Evolutionary conservation across 2,797 vertebrate species (phyloP).

Genomic region (Pseudochirops corinnae): DNA sequence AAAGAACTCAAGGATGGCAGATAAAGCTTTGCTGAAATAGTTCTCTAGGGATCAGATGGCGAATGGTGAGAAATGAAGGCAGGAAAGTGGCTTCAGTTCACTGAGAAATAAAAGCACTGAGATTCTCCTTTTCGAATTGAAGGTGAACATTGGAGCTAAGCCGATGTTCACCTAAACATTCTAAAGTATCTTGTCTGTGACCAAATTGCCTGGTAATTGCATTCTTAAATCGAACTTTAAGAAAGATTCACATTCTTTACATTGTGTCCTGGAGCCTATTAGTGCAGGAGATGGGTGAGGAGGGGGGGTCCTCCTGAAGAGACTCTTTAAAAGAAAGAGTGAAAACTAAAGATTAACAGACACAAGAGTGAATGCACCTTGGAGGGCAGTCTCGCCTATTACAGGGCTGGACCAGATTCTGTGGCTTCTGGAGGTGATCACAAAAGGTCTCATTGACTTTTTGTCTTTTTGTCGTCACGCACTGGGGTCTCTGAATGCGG

Average conservation of each 20-base stretch:
- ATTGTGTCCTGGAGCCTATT: neutral
- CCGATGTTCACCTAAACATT: neutral
- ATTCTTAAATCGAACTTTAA: neutral
- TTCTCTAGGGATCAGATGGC: neutral
- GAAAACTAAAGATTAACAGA: neutral
- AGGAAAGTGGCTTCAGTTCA: neutral
- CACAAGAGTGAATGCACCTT: constrained; percentile 83
- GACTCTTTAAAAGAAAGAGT: neutral
- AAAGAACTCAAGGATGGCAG: neutral
- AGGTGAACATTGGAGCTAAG: neutral
- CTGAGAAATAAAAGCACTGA: neutral
- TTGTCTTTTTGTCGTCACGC: constrained; percentile 81
- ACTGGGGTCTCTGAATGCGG: constrained; percentile 84
- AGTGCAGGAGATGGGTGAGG: no score
- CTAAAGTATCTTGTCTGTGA: neutral
- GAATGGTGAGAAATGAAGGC: neutral
- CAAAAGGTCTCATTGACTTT: constrained; percentile 86
- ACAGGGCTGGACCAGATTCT: constrained; percentile 84
- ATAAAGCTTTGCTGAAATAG: neutral
- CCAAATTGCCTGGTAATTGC: neutral
- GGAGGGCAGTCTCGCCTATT: constrained; percentile 89
- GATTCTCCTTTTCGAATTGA: neutral
- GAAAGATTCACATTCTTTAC: neutral
- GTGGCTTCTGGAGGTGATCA: constrained; percentile 85
- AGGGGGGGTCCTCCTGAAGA: neutral